Conservation (phyloP, 2,113 vertebrate genomes). For the Natator depressus region DNA sequence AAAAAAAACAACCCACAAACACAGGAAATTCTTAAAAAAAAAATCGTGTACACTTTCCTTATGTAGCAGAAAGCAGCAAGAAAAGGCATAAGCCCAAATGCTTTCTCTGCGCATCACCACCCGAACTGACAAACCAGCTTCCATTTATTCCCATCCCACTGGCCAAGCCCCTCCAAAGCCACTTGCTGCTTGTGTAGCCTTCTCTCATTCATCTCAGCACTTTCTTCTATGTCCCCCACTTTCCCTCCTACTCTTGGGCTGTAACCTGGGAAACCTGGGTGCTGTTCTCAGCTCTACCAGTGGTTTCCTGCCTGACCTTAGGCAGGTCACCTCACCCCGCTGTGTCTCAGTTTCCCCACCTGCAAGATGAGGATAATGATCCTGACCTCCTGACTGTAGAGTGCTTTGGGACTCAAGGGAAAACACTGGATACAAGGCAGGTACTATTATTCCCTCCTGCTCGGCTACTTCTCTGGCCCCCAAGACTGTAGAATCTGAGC, state of each 20-base stretch:
- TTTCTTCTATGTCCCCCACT: background rate
- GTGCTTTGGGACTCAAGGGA: background rate
- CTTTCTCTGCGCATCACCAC: background rate
- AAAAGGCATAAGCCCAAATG: background rate
- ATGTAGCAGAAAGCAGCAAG: background rate
- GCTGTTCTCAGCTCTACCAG: background rate
- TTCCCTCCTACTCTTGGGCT: background rate
- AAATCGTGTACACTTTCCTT: background rate
- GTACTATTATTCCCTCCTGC: too few species aligned
- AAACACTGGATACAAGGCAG: background rate
- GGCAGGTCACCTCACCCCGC: background rate
- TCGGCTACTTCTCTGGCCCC: background rate
- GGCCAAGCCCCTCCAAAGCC: background rate
- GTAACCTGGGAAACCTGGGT: background rate
- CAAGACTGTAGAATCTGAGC: background rate
- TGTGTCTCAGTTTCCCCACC: background rate
- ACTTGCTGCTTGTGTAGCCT: background rate
- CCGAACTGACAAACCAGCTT: background rate
- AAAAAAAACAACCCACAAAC: background rate
- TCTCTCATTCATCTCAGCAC: background rate
- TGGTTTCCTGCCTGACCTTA: background rate
- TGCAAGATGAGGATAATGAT: background rate
- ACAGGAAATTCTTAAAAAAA: background rate
- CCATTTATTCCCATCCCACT: background rate
- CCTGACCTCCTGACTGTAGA: background rate